These are phyloP conservation scores for Tadarida brasiliensis DNA, from an alignment of 2,797 vertebrate genomes.

Conservation along the genomic window DNA sequence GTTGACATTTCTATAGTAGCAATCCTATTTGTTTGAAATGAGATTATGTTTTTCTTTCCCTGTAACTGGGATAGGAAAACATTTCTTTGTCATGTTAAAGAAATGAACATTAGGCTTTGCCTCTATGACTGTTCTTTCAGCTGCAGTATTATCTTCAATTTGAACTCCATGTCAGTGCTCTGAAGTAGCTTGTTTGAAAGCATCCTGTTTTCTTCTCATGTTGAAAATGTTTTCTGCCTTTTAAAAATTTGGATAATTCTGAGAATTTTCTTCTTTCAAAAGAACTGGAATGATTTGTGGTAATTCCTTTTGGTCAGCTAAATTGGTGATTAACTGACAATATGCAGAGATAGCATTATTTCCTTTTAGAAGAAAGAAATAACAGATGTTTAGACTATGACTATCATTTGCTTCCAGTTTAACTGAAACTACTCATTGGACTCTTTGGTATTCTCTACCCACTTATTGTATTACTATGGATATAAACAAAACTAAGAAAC, in stretches of 20 bases:
- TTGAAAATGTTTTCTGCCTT: not conserved
- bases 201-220: conserved; percentile 58
- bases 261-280: conserved; percentile 61
- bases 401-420: not conserved
- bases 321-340: not conserved
- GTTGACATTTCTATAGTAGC: not conserved
- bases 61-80: not conserved
- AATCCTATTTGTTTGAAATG: not conserved
- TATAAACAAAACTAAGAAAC: not conserved
- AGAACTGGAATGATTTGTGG: conserved; percentile 47
- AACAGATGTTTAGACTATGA: not conserved
- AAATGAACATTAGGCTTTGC: not conserved
- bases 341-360: not conserved
- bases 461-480: not conserved
- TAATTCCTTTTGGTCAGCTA: not conserved
- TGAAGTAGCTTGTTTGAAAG: conserved; percentile 22
- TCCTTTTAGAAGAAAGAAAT: not conserved
- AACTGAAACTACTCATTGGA: not conserved
- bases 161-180: not conserved
- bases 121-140: not conserved
- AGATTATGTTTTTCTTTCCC: not conserved
- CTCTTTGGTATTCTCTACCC: not conserved
- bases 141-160: not conserved
- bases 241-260: conserved; percentile 66
- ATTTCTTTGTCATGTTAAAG: not conserved